These are phyloP conservation scores for Antheraea mylitta DNA, from an alignment of 1,140 invertebrate species.

Conservation along the genomic window DNA sequence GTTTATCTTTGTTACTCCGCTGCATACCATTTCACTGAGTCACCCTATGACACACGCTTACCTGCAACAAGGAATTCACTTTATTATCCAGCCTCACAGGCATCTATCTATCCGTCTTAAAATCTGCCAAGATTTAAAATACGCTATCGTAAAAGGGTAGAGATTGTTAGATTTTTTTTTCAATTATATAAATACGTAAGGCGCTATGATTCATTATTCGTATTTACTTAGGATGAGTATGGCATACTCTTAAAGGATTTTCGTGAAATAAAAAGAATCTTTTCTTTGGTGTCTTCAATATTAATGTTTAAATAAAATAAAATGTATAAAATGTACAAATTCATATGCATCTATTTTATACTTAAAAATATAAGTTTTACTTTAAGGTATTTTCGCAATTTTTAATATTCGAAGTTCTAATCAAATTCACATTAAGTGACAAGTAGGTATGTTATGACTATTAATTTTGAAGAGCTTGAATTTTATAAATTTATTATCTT, in stretches of 20 bases:
- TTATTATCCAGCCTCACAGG: neutral
- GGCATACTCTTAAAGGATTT: neutral
- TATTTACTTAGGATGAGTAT: neutral
- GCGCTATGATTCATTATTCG: neutral
- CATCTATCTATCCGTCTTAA: neutral
- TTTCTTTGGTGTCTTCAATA: neutral
- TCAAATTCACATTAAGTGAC: too few species aligned
- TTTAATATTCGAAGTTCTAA: too few species aligned
- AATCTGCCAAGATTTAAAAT: neutral
- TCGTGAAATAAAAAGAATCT: neutral
- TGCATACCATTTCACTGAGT: slow-evolving; percentile 53
- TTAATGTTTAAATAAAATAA: too few species aligned
- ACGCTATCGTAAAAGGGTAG: neutral
- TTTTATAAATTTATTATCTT: too few species aligned
- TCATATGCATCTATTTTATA: too few species aligned
- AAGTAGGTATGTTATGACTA: too few species aligned
- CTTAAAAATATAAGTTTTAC: too few species aligned
- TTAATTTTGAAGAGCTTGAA: too few species aligned
- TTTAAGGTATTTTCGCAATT: too few species aligned
- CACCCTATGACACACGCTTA: slow-evolving; percentile 56
- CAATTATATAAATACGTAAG: neutral
- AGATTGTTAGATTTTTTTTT: neutral
- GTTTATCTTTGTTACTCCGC: slow-evolving; percentile 22
- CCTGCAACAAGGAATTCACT: slow-evolving; percentile 58
- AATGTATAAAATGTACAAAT: too few species aligned